Evolutionary conservation across 2,797 vertebrate genomes (phyloP), one percentile per base, ranked within the genome.

Genomic region (Onychomys leucogaster): DNA sequence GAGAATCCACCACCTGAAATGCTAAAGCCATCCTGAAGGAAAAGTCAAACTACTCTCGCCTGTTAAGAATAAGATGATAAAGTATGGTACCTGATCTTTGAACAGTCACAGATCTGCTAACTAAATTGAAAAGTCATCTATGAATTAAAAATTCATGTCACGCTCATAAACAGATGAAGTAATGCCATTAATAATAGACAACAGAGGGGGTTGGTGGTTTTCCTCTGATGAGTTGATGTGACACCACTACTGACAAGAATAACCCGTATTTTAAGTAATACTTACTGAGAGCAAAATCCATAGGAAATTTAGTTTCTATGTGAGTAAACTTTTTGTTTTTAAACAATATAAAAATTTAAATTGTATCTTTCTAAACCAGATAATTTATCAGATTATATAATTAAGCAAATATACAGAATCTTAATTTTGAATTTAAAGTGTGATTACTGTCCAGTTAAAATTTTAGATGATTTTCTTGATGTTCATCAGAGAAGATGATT

Each of bases 361-460:
- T 93, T 93, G 13, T 19, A 8, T 75, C 34, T 95, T 97, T 94
- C 34, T 2, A 92, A 92, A 92, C 63, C 41, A 67, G 59, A 80
- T 59, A 76, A 92, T 65, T 84, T 97, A 81, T 95, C 87, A 90
- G 29, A 86, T 89, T 91, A 73, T 55, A n/a, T 83, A 95, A 90
- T 17, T 80, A 95, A 91, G 6, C 19, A 90, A 21, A 88, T 73
- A 87, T 65, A 55, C 41, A 89, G 37, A 93, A 93, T n/a, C 65
- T 91, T 96, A 91, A 75, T 91, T 95, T 96, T 86, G 76, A 65
- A 91, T 87, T 91, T 97, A 96, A 96, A 96, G 89, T 95, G 34
- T 95, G n/a, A 94, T 90, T 96, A 11, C 34, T 90, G 27, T 13
- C 52, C 61, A 93, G 17, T 78, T 97, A 88, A 95, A 96, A 82